These are phyloP conservation scores for Seriola dumerili DNA, from an alignment of 2,113 vertebrate genomes.

Conservation along the genomic window DNA sequence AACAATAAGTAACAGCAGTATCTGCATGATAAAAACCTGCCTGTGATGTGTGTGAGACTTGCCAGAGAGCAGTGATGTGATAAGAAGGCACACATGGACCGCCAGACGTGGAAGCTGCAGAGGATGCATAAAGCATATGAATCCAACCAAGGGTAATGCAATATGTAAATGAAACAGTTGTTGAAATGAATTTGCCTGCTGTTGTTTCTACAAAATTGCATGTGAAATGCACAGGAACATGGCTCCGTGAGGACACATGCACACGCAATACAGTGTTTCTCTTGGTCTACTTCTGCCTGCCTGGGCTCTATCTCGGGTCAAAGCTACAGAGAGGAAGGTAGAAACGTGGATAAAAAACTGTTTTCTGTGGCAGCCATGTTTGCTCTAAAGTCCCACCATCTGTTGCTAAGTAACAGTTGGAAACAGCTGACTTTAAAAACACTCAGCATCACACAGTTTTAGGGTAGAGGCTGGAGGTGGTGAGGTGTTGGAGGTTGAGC, in stretches of 20 bases:
- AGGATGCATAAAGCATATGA: conserved; percentile 61
- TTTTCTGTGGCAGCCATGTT: conserved; percentile 29
- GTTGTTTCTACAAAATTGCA: conserved; percentile 54
- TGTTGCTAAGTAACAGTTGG: conserved; percentile 54
- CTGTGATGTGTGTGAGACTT: conserved; percentile 44
- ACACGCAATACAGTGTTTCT: neutral
- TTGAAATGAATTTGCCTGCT: conserved; percentile 53
- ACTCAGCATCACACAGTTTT: conserved; percentile 17
- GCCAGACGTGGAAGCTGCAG: conserved; percentile 51
- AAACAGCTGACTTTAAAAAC: conserved; percentile 12
- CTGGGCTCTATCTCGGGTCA: neutral
- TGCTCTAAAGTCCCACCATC: conserved; percentile 5
- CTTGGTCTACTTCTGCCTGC: neutral
- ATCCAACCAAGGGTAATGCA: conserved; percentile 70
- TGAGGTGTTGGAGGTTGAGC: conserved; percentile 31
- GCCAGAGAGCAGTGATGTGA: conserved; percentile 62
- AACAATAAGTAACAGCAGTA: conserved; percentile 9
- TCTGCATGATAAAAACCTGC: conserved; percentile 35
- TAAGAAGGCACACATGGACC: conserved; percentile 54
- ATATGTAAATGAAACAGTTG: conserved; percentile 78
- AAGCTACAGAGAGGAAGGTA: neutral
- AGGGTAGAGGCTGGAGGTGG: neutral
- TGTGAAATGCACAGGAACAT: conserved; percentile 37
- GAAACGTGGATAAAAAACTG: conserved; percentile 3
- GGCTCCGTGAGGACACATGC: conserved; percentile 8